These are phyloP conservation scores for Macquaria ambigua DNA, from an alignment of 2,113 vertebrate genomes.

Conservation along the genomic window DNA sequence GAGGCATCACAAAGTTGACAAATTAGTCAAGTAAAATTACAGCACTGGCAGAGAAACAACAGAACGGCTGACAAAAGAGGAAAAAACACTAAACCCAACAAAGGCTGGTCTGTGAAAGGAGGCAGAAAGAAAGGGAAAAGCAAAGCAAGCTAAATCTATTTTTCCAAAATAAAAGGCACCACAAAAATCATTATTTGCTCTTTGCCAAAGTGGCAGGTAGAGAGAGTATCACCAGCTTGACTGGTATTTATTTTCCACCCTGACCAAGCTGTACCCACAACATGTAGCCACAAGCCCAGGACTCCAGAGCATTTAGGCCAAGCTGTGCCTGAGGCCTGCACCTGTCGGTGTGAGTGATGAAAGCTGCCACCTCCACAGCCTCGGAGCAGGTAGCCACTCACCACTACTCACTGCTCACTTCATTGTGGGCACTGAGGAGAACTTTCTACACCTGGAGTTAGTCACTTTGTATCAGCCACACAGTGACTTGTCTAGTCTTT, in stretches of 20 bases:
- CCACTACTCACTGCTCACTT: slow-evolving; percentile 25
- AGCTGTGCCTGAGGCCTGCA: slow-evolving; percentile 37
- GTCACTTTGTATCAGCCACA: not conserved
- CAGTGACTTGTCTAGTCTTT: not conserved
- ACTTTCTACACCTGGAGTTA: not conserved
- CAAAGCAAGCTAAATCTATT: slow-evolving; percentile 53
- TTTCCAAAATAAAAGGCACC: slow-evolving; percentile 44
- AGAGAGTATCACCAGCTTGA: not conserved
- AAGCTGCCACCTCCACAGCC: slow-evolving; percentile 29
- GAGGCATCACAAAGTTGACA: slow-evolving; percentile 43
- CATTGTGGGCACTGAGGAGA: slow-evolving; percentile 1
- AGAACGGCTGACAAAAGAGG: slow-evolving; percentile 57
- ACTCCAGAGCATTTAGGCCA: slow-evolving; percentile 50
- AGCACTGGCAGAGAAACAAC: slow-evolving; percentile 40
- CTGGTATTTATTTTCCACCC: slow-evolving; percentile 35
- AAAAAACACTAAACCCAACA: slow-evolving; percentile 50
- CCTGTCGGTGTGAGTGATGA: slow-evolving; percentile 64
- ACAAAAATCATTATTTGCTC: slow-evolving; percentile 26
- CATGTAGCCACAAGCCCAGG: slow-evolving; percentile 39
- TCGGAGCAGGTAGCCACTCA: slow-evolving; percentile 29
- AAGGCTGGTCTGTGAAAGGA: slow-evolving; percentile 48
- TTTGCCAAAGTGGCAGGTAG: slow-evolving; percentile 31
- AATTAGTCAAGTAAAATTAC: slow-evolving; percentile 43
- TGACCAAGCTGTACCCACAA: slow-evolving; percentile 29
- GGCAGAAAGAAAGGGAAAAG: slow-evolving; percentile 50